Percentiles rank a stretch among this genome's conserved stretches.
Conservation (phyloP, 2,797 vertebrate genomes). For the Artibeus jamaicensis region DNA sequence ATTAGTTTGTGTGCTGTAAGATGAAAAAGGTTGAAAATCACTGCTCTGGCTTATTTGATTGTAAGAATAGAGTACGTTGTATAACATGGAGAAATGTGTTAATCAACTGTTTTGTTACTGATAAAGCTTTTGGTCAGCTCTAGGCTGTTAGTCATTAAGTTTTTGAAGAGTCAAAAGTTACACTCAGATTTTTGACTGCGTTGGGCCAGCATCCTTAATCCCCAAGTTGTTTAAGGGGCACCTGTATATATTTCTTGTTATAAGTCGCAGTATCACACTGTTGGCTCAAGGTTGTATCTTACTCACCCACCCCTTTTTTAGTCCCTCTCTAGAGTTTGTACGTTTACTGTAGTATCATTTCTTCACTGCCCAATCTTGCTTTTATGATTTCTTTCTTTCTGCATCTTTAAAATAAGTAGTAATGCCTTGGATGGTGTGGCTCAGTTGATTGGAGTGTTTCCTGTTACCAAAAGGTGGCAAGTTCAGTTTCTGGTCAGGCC, state of each 20-base stretch:
- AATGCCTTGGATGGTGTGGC: not conserved
- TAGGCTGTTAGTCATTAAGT: not conserved
- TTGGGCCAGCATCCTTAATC: not conserved
- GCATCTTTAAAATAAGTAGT: slow-evolving; percentile 3
- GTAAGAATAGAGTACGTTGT: not conserved
- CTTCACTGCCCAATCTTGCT: not conserved
- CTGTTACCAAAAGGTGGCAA: not conserved
- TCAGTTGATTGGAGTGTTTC: not conserved
- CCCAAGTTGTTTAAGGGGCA: not conserved
- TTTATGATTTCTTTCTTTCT: not conserved
- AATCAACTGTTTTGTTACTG: not conserved
- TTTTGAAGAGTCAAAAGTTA: not conserved
- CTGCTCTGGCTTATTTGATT: not conserved
- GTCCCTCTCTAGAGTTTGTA: not conserved
- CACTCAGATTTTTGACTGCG: not conserved
- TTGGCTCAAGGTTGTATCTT: not conserved
- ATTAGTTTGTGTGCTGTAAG: not conserved
- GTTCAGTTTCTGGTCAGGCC: not conserved
- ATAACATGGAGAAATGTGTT: not conserved
- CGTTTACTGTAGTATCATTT: not conserved
- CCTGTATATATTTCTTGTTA: not conserved
- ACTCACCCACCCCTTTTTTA: not conserved
- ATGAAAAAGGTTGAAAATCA: too few species aligned
- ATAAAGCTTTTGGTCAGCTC: not conserved
- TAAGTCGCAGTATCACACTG: not conserved